phyloP scores from a whole-genome alignment of 2,888 invertebrate genomes.

The Geotrupes spiniger region DNA sequence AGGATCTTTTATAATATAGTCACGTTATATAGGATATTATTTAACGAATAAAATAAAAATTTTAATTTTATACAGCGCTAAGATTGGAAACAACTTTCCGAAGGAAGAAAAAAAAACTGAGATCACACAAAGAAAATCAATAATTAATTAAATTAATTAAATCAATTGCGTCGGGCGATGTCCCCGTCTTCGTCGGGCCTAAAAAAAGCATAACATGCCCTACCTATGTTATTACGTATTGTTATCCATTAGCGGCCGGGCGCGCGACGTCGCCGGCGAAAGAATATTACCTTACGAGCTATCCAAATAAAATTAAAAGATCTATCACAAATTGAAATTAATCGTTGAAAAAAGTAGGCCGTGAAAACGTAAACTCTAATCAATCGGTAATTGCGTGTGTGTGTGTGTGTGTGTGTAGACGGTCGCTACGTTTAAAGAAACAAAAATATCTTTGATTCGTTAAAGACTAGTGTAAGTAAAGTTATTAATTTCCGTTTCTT shows the following conservation, averaged over 20 bases:
- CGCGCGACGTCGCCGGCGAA: background rate
- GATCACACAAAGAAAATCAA: too few relatives aligned
- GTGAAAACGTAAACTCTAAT: slow-evolving; percentile 3
- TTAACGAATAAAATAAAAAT: too few relatives aligned
- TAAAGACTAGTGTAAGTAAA: slow-evolving; percentile 28
- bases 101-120: too few relatives aligned
- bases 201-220: background rate
- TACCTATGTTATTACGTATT: background rate
- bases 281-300: background rate
- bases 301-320: background rate
- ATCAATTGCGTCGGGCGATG: too few relatives aligned
- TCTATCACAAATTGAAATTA: slow-evolving; percentile 8
- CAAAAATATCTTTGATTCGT: slow-evolving; percentile 29
- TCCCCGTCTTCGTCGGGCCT: background rate
- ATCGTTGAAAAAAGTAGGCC: slow-evolving; percentile 8
- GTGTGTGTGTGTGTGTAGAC: background rate
- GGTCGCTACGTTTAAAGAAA: slow-evolving; percentile 9
- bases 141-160: too few relatives aligned
- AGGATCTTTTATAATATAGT: slow-evolving; percentile 14
- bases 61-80: too few relatives aligned
- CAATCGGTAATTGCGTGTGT: too few relatives aligned
- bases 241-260: background rate
- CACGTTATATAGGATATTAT: slow-evolving; percentile 10
- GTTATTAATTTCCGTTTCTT: slow-evolving; percentile 21
- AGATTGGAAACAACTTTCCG: too few relatives aligned